Evolutionary conservation across 2,888 invertebrate genomes (phyloP), one percentile per base, ranked within the genome.

Genomic region (Ptychoptera albimana): DNA sequence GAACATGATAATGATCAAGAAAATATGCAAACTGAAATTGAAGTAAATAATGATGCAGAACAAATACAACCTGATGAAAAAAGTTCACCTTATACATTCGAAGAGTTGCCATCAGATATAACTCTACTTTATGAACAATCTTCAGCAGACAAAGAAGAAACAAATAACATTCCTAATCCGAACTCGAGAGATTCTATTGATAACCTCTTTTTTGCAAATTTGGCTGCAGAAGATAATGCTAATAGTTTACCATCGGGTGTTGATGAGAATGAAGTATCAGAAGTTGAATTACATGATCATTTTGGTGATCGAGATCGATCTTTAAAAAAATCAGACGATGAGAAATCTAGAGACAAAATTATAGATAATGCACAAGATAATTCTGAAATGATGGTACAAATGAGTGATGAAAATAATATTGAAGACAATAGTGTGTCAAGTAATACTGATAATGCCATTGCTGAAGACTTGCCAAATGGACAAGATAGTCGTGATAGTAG

Each of bases 21-120:
- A 31, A 40, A 13, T 40, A 14, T 8, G 14, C 15, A 11, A 7
- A 14, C 30, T 7, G 40, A 40, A 32, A 14, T 40, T 8, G 40
- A 43, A 37, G 23, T 32, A 14, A 30, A 29, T 43, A 31, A 37
- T 16, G 42, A 37, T 4, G 10, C 23, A 2, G 43, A 44, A 31
- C 30, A 37, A 31, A 30, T 50, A 32, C 14, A 47, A 7, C 50
- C 53, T 16, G 63, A 63, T 48, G 66, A 64, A 14, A 65, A 65
- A 46, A 63, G 64, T 40, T 65, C 63, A 8, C 66, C 64, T 8
- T 64, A 66, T 51, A 66, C 64, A 1, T 64, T 66, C 49, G 60
- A 59, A 1, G 54, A 49, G 2, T 57, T 55, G 2, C 54, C 53
- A 10, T 37, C 37, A 11, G 44, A 42, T 38, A 14, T 45, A 32